Conservation (phyloP, 2,888 invertebrate species). For the Phlogophora meticulosa region DNA sequence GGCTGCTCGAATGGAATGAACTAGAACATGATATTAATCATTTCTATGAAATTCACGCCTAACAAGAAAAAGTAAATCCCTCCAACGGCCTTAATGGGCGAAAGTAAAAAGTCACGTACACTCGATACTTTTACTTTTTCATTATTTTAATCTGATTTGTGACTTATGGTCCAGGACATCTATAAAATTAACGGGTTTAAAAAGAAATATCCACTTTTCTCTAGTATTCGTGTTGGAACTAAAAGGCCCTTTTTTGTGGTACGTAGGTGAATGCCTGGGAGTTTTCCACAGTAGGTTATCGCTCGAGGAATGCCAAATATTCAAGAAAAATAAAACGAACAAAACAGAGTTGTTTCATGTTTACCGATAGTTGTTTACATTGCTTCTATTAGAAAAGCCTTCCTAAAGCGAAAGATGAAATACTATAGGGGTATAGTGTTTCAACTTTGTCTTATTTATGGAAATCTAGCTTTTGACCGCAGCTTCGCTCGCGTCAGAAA, state of each 20-base stretch:
- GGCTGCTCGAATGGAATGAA: conserved; percentile 4
- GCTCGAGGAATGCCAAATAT: conserved; percentile 19
- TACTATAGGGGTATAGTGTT: background rate
- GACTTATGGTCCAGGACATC: conserved; percentile 15
- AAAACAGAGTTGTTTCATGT: background rate
- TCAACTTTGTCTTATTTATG: background rate
- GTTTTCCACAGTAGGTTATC: conserved; percentile 10
- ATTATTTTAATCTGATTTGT: conserved; percentile 55
- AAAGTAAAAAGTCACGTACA: conserved; percentile 55
- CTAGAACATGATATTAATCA: conserved; percentile 32
- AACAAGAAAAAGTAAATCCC: conserved; percentile 48
- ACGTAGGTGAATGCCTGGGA: conserved; percentile 12
- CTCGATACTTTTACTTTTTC: conserved; percentile 57
- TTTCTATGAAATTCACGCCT: conserved; percentile 40
- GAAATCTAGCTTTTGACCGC: no score
- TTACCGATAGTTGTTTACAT: conserved; percentile 1
- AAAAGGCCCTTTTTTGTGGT: conserved; percentile 6
- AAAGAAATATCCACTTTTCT: conserved; percentile 10
- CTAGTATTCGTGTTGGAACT: background rate
- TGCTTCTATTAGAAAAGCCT: conserved; percentile 5
- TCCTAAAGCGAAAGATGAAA: no score
- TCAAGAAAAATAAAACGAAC: conserved; percentile 1
- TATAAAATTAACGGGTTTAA: conserved; percentile 27
- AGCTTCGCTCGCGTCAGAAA: no score
- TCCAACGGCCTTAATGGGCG: conserved; percentile 22